A percentile compares a stretch with the other conserved stretches of the same genome.
Evolutionary conservation across 1,140 invertebrate species (phyloP).

Genomic region (Calliopsis andreniformis): DNA sequence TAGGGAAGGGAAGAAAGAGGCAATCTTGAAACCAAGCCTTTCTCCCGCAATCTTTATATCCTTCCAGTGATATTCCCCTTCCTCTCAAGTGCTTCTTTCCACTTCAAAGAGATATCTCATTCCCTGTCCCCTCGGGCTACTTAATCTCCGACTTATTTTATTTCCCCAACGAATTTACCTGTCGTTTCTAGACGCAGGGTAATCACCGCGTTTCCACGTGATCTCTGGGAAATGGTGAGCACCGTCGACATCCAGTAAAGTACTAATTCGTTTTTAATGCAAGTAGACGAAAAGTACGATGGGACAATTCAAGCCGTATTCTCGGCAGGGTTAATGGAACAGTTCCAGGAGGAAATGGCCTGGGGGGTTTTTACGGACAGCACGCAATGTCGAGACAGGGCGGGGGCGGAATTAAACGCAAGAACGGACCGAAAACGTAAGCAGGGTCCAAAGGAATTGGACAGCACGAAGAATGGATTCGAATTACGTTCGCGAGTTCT

Average conservation of each 20-base stretch:
- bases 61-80: background rate
- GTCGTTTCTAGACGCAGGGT: no score
- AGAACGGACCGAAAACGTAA: slow-evolving; percentile 9
- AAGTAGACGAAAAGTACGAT: background rate
- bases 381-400: slow-evolving; percentile 5
- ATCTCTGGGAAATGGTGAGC: no score
- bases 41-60: background rate
- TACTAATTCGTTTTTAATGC: no score
- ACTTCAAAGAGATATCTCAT: background rate
- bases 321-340: background rate
- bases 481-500: slow-evolving; percentile 43
- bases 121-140: background rate
- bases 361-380: slow-evolving; percentile 15
- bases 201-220: no score
- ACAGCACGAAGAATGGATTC: slow-evolving; percentile 48
- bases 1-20: background rate
- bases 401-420: slow-evolving; percentile 31
- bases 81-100: background rate
- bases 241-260: no score
- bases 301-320: background rate
- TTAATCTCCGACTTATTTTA: background rate
- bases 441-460: background rate
- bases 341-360: background rate
- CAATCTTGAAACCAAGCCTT: slow-evolving; percentile 1
- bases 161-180: background rate